Percentiles rank a stretch among this genome's conserved stretches.
Conservation (phyloP, 2,888 invertebrate genomes). For the Pseudolycoriella hygida region DNA sequence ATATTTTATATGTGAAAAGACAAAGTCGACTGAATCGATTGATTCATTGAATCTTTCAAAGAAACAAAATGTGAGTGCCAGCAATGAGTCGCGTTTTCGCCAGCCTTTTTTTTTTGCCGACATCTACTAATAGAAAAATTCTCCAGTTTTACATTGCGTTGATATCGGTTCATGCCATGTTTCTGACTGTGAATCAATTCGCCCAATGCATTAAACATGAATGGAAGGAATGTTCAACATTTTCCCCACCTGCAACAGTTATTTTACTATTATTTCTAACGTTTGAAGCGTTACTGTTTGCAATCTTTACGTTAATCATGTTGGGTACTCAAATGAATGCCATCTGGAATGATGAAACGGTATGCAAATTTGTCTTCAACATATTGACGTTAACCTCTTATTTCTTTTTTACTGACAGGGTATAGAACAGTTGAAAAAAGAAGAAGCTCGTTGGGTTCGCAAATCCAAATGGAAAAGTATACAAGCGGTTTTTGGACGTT, state of each 20-base stretch:
- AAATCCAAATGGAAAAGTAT: conserved; percentile 89
- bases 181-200: conserved; percentile 84
- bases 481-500: conserved; percentile 91
- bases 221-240: conserved; percentile 87
- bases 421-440: conserved; percentile 92
- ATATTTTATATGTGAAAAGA: too few species aligned
- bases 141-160: conserved; percentile 93
- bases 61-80: too few species aligned
- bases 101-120: conserved; percentile 15
- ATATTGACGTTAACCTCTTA: conserved; percentile 2
- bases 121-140: too few species aligned
- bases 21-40: too few species aligned
- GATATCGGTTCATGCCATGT: conserved; percentile 84
- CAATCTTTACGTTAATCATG: conserved; percentile 96
- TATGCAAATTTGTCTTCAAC: conserved; percentile 29
- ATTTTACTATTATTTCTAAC: conserved; percentile 78
- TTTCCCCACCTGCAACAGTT: conserved; percentile 91
- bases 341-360: conserved; percentile 97
- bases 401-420: conserved; percentile 41
- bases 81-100: too few species aligned
- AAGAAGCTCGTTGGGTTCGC: conserved; percentile 82
- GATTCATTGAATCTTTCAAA: too few species aligned
- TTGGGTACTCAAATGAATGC: conserved; percentile 90
- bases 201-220: conserved; percentile 82
- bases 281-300: conserved; percentile 89